Conservation (phyloP, 2,797 vertebrate species). For the Oreochromis mossambicus region DNA sequence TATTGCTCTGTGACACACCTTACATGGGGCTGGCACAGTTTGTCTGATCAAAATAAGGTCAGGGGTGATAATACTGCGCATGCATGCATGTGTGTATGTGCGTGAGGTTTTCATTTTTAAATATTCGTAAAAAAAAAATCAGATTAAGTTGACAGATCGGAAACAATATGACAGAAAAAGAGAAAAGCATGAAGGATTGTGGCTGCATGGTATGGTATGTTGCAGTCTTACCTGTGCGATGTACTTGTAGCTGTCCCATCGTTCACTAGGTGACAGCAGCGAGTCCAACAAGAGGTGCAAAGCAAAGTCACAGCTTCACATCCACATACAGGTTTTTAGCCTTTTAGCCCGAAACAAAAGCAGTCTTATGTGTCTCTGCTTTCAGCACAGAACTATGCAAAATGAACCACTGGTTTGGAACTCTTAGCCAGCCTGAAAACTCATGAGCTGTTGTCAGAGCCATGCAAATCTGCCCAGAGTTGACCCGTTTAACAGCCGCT, state of each 20-base stretch:
- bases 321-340: background rate
- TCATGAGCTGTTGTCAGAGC: background rate
- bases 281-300: conserved; percentile 38
- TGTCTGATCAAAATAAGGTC: conserved; percentile 52
- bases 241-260: background rate
- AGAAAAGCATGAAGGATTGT: background rate
- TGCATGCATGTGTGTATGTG: background rate
- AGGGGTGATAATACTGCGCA: conserved; percentile 13
- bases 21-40: conserved; percentile 46
- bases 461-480: conserved; percentile 66
- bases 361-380: background rate
- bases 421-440: background rate
- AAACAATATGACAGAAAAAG: background rate
- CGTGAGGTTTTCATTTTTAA: background rate
- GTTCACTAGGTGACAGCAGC: conserved; percentile 66
- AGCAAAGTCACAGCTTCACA: background rate
- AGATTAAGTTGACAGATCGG: background rate
- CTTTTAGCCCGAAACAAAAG: conserved; percentile 22
- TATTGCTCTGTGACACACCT: conserved; percentile 60
- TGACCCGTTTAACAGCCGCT: conserved; percentile 23
- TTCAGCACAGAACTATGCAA: conserved; percentile 37
- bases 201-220: background rate
- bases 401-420: conserved; percentile 25
- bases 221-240: background rate
- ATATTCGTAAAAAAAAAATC: background rate